These are phyloP conservation scores for Lagorchestes hirsutus DNA, from an alignment of 2,797 vertebrate genomes.

Conservation along the genomic window DNA sequence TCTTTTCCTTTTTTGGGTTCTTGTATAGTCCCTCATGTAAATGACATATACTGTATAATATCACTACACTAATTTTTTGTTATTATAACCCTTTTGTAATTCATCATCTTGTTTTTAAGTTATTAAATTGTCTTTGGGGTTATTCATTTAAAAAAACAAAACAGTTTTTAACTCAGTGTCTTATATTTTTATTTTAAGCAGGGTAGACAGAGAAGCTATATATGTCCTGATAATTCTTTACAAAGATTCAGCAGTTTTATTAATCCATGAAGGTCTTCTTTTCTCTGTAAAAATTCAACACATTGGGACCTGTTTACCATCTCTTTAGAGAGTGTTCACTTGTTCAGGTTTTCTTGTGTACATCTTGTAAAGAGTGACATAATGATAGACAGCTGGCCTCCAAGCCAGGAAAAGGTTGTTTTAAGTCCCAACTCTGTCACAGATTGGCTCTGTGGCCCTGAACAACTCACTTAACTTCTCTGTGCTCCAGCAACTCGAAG, in stretches of 20 bases:
- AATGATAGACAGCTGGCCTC: not conserved
- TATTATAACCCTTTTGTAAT: constrained; percentile 5
- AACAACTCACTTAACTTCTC: not conserved
- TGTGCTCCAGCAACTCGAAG: not conserved
- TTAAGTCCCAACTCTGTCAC: not conserved
- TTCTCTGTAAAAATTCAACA: not conserved
- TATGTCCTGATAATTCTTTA: not conserved
- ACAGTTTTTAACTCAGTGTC: not conserved
- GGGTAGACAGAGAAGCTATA: not conserved
- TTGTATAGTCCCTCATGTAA: not conserved
- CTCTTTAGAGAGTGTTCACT: not conserved
- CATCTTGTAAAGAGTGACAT: not conserved
- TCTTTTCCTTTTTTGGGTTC: not conserved
- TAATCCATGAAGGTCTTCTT: not conserved
- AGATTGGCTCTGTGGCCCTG: not conserved
- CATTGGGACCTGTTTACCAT: not conserved
- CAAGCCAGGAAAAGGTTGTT: not conserved
- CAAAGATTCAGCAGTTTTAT: not conserved
- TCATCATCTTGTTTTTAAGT: not conserved
- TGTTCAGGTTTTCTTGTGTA: not conserved
- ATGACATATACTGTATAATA: not conserved
- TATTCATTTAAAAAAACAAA: not conserved
- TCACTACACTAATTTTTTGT: not conserved
- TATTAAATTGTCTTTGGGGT: not conserved
- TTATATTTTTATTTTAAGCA: not conserved